phyloP scores from a whole-genome alignment of 2,888 invertebrate genomes.

The Sceliomorpha sp. region DNA sequence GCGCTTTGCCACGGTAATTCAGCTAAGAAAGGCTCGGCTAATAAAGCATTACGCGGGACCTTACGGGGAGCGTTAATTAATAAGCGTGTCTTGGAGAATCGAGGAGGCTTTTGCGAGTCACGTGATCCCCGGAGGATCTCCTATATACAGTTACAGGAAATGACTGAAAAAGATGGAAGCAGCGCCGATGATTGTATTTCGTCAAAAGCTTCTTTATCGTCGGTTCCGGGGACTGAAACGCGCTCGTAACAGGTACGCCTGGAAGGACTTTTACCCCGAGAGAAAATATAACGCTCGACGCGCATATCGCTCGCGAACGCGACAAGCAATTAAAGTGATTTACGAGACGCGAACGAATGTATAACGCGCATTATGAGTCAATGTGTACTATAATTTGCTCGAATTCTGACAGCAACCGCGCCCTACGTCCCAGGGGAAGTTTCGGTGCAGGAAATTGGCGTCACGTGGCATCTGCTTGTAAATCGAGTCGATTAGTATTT shows the following conservation, averaged over 20 bases:
- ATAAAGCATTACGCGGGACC: background rate
- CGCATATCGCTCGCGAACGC: constrained; percentile 35
- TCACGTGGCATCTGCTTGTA: constrained; percentile 38
- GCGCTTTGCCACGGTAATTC: background rate
- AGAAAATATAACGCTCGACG: constrained; percentile 25
- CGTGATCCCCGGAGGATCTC: too few species aligned
- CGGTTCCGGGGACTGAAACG: too few species aligned
- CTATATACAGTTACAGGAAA: too few species aligned
- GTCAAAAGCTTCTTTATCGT: too few species aligned
- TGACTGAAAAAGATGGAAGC: too few species aligned
- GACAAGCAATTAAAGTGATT: constrained; percentile 52
- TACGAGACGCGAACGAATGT: constrained; percentile 27
- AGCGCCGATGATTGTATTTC: too few species aligned
- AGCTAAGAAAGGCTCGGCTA: background rate
- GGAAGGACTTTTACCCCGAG: constrained; percentile 27
- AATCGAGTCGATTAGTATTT: constrained; percentile 46
- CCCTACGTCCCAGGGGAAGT: constrained; percentile 48
- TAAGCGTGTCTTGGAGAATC: too few species aligned
- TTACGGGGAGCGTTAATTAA: background rate
- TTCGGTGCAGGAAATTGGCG: constrained; percentile 28
- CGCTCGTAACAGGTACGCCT: constrained; percentile 21
- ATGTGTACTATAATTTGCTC: constrained; percentile 50
- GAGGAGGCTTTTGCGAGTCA: too few species aligned
- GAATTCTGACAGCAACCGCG: constrained; percentile 50
- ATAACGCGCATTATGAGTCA: constrained; percentile 44